Base-by-base conservation (phyloP, 2,797 vertebrate species). In the Phrynocephalus guinanensis region DNA sequence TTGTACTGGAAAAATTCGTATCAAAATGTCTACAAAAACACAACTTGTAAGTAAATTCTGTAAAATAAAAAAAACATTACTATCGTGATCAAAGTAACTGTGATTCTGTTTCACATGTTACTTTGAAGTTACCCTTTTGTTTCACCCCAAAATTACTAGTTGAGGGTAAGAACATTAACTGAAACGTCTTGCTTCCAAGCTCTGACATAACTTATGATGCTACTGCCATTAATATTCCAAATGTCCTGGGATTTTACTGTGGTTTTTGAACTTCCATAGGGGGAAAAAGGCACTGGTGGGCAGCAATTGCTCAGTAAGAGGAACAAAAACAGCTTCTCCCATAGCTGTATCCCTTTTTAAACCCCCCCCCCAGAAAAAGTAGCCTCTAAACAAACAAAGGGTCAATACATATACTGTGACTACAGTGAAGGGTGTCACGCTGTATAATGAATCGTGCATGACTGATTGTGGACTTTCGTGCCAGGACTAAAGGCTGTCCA, bases 381-480 rank as follows among this genome's bases (percentile, higher is more conserved):
- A 87, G 76, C 56, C 52, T 79, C 52, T 86, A 68, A 70, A 78
- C 50, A 91, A 88, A 91, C 83, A 93, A 80, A 30, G 80, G 84
- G 79, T 87, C 66, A 87, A 93, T 90, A 92, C 81, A 79, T 86
- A 89, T 80, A 91, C 28, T 7, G n/a, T 72, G 73, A 76, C 76
- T 91, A 28, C 60, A 73, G 24, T 38, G 88, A 87, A 91, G 78
- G 89, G 85, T 87, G 68, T 78, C 86, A 79, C 71, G 85, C 56
- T 83, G 48, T n/a, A 56, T 84, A 95, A 90, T 0, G 0, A 93
- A 87, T 76, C 73, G 15, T 48, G 90, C 90, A 75, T 95, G 91
- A 95, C 63, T 92, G 93, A 93, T 91, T 91, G 85, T 56, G 50
- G 24, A 68, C 87, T 94, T 86, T 71, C 90, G 82, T 80, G 94